A percentile compares a stretch with the other conserved stretches of the same genome.
phyloP scores from a whole-genome alignment of 2,888 invertebrate species.

The Molorchus minor region DNA sequence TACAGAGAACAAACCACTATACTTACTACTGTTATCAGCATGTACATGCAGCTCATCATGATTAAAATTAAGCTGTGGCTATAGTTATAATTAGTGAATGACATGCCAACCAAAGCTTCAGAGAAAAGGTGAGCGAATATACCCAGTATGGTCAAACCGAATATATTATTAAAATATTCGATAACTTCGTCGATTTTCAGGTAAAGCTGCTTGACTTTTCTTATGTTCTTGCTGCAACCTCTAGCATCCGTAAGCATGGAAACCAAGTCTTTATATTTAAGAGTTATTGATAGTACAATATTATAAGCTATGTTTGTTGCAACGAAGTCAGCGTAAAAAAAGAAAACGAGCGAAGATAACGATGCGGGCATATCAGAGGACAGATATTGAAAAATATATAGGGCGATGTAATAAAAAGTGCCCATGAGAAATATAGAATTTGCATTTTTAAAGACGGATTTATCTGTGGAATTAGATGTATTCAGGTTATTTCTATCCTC shows the following conservation, averaged over 20 bases:
- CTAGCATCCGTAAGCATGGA: too few species aligned
- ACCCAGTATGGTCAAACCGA: background rate
- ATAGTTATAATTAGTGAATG: too few species aligned
- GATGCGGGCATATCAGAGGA: background rate
- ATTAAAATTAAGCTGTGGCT: too few species aligned
- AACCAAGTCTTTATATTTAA: background rate
- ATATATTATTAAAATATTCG: background rate
- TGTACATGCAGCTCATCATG: too few species aligned
- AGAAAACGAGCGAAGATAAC: background rate
- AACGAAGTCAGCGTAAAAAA: background rate
- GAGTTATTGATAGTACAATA: background rate
- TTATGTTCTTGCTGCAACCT: background rate
- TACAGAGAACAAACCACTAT: too few species aligned
- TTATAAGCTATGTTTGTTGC: background rate
- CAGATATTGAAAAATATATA: background rate
- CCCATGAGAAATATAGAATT: background rate
- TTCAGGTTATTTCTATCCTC: background rate
- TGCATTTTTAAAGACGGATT: background rate
- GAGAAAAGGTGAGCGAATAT: background rate
- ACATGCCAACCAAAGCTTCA: background rate
- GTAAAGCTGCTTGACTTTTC: background rate
- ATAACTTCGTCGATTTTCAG: background rate
- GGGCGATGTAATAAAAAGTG: background rate
- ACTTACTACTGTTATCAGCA: too few species aligned
- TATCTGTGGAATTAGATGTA: background rate